Conservation (phyloP, 1,140 invertebrate species). For the Neodiprion virginianus region DNA sequence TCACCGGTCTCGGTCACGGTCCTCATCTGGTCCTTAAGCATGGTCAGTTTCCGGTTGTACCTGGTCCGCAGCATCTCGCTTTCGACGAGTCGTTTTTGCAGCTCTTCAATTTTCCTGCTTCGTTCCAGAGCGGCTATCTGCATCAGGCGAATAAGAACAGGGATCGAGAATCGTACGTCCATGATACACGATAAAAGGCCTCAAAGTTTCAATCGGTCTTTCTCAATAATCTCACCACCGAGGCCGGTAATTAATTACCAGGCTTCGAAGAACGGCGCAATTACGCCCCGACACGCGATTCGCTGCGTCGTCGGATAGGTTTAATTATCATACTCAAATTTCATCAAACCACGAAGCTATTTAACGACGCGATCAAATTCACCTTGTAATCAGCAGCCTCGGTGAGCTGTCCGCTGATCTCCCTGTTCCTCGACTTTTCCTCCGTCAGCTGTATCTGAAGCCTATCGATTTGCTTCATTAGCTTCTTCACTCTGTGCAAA, state of each 20-base stretch:
- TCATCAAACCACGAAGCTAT: background rate
- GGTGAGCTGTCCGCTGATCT: slow-evolving; percentile 78
- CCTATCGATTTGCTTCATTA: slow-evolving; percentile 79
- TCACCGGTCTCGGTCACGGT: slow-evolving; percentile 70
- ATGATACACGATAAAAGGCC: too few species aligned
- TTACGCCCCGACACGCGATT: too few species aligned
- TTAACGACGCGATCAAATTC: slow-evolving; percentile 22
- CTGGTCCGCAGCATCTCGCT: slow-evolving; percentile 74
- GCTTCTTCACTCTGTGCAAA: slow-evolving; percentile 69
- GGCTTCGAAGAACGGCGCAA: too few species aligned
- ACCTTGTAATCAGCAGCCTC: slow-evolving; percentile 87
- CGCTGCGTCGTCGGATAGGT: slow-evolving; percentile 6
- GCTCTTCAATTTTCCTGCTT: slow-evolving; percentile 82
- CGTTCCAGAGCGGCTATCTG: slow-evolving; percentile 83
- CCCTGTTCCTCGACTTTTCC: slow-evolving; percentile 73
- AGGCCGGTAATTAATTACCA: too few species aligned
- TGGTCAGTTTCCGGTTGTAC: slow-evolving; percentile 73
- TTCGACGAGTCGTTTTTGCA: slow-evolving; percentile 78
- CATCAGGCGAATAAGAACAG: slow-evolving; percentile 23
- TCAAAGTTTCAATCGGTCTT: too few species aligned
- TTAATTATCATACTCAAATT: slow-evolving; percentile 6
- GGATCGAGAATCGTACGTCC: slow-evolving; percentile 14
- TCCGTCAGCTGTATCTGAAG: slow-evolving; percentile 76
- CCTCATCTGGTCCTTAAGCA: slow-evolving; percentile 75
- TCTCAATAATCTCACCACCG: too few species aligned